Conservation (phyloP, 2,888 invertebrate species). For the Linnaemya tessellans region DNA sequence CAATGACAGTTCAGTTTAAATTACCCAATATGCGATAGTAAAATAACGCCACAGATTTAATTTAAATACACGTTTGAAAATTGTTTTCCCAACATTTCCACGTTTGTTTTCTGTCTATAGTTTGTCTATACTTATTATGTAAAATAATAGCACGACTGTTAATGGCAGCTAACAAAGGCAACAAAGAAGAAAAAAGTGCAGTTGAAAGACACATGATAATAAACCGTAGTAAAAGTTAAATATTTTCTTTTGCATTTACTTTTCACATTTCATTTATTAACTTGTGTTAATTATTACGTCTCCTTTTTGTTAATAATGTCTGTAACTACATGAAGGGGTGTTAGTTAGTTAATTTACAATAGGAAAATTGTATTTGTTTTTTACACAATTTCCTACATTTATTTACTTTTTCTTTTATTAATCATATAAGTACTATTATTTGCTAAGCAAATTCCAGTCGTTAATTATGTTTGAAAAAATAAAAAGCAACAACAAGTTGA, state of each 20-base stretch:
- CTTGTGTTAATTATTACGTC: constrained; percentile 54
- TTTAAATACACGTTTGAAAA: constrained; percentile 10
- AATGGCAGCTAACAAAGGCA: constrained; percentile 20
- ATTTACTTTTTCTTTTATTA: neutral
- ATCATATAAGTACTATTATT: neutral
- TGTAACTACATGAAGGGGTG: constrained; percentile 5
- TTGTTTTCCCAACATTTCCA: constrained; percentile 33
- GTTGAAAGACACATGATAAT: constrained; percentile 8
- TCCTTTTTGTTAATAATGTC: neutral
- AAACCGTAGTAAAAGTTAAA: constrained; percentile 37
- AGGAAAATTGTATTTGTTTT: constrained; percentile 3
- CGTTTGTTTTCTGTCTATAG: constrained; percentile 32
- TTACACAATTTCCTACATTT: constrained; percentile 20
- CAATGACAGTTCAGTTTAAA: neutral
- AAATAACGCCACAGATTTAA: constrained; percentile 7
- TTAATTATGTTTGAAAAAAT: constrained; percentile 11
- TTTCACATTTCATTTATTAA: constrained; percentile 26
- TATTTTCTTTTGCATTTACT: constrained; percentile 6
- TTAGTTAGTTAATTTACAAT: neutral
- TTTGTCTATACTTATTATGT: constrained; percentile 52
- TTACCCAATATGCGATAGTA: constrained; percentile 20
- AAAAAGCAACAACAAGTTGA: neutral
- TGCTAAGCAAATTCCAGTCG: neutral
- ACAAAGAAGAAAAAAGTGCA: neutral
- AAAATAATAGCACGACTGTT: constrained; percentile 41